Evolutionary conservation across 2,797 vertebrate genomes (phyloP), one percentile per base, ranked within the genome.

Genomic region (Danio tinwini): DNA sequence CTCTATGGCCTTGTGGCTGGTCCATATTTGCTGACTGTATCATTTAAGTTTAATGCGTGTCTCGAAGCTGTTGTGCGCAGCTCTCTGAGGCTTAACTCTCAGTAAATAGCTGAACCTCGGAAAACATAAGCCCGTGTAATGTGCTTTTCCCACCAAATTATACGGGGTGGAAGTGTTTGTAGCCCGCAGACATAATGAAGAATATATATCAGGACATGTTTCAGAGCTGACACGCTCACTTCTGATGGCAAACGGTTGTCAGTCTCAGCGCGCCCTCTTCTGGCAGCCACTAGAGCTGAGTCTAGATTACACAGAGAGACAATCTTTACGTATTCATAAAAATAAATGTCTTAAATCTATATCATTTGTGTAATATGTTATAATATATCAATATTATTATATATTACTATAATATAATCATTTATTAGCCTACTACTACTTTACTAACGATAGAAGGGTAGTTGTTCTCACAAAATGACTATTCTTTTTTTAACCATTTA

Each of bases 191-290:
- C 73, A 81, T 68, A 68, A 61, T 78, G 49, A 73, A 61, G 56
- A 65, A 78, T 74, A 68, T 29, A 29, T 16, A 74, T 68, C 70
- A 68, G 62, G 49, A 65, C 52, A 68, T 55, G 47, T 59, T 78
- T 65, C 78, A 73, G 16, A 56, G 49, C 61, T 68, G 47, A 67
- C 44, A 13, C 7, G 0, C 29, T 40, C n/a, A 21, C 8, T 19
- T 19, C 16, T 56, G 3, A 5, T 7, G 7, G 2, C 21, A 19
- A 4, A 50, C 6, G 10, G 50, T 82, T 81, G 49, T 62, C 56
- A 67, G 71, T 63, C 37, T n/a, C 64, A 64, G 62, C 50, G 3
- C 61, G 80, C 74, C 77, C 80, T 69, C 85, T 84, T 29, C 70
- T 86, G 85, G 70, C 6, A 0, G 21, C 1, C n/a, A n/a, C n/a